Percentiles rank a stretch among this genome's conserved stretches.
These are phyloP conservation scores for Hypocryptadius cinnamomeus DNA, from an alignment of 2,113 vertebrate genomes.

Conservation along the genomic window DNA sequence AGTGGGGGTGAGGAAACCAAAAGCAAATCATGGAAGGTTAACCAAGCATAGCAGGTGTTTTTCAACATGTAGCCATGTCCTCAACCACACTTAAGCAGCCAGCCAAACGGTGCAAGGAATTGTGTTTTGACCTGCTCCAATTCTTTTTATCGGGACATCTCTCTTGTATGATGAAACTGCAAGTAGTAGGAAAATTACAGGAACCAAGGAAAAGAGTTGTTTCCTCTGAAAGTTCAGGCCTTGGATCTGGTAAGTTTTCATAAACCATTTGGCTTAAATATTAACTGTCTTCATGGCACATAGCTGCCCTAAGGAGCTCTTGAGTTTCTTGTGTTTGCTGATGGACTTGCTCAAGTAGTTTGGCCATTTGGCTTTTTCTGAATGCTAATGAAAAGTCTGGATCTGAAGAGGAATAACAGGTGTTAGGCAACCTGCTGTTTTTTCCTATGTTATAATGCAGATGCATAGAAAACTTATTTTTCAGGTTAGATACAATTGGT, in stretches of 20 bases:
- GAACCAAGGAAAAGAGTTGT: background rate
- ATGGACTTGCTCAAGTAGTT: slow-evolving; percentile 51
- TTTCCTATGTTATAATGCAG: background rate
- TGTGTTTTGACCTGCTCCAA: background rate
- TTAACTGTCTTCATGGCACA: slow-evolving; percentile 10
- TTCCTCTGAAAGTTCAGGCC: background rate
- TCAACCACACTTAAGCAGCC: background rate
- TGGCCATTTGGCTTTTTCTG: slow-evolving; percentile 28
- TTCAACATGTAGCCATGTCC: background rate
- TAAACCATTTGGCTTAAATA: background rate
- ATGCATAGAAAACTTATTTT: background rate
- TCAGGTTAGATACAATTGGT: background rate
- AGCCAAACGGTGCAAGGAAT: background rate
- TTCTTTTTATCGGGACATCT: background rate
- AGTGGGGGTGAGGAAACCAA: background rate
- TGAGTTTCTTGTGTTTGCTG: slow-evolving; percentile 66
- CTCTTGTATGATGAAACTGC: background rate
- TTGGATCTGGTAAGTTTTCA: background rate
- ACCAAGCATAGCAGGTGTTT: background rate
- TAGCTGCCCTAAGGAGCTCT: slow-evolving; percentile 53
- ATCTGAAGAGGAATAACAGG: slow-evolving; percentile 39
- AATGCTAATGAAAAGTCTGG: slow-evolving; percentile 54
- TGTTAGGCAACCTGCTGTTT: background rate
- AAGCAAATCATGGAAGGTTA: background rate
- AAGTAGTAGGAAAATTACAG: background rate